Evolutionary conservation across 1,140 invertebrate genomes (phyloP).

Genomic region (Ditylenchus dipsaci): DNA sequence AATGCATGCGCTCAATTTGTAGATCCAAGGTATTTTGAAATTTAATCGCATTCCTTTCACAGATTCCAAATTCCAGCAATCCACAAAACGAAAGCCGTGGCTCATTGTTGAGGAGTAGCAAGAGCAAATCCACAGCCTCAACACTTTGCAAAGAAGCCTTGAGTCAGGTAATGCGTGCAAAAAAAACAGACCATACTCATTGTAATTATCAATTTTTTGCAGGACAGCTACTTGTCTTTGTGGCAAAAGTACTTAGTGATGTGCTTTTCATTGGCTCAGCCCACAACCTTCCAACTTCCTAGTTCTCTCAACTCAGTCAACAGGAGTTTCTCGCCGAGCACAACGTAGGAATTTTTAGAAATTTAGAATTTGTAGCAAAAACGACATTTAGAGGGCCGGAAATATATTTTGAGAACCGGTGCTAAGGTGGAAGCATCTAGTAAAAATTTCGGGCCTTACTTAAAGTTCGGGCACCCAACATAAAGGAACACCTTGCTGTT

Average conservation of each 20-base stretch:
- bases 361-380: too few species aligned
- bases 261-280: slow-evolving; percentile 51
- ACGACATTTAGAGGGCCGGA: too few species aligned
- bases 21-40: slow-evolving; percentile 72
- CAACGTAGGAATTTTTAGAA: slow-evolving; percentile 22
- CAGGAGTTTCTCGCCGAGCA: slow-evolving; percentile 45
- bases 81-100: slow-evolving; percentile 93
- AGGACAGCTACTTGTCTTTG: slow-evolving; percentile 52
- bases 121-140: slow-evolving; percentile 53
- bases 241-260: slow-evolving; percentile 57
- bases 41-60: too few species aligned
- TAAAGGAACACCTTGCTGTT: too few species aligned
- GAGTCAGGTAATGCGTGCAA: slow-evolving; percentile 21
- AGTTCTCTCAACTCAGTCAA: slow-evolving; percentile 21
- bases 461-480: too few species aligned
- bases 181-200: too few species aligned
- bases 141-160: slow-evolving; percentile 51
- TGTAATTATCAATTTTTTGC: too few species aligned
- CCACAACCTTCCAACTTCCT: slow-evolving; percentile 22
- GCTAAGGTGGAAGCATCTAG: too few species aligned
- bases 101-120: slow-evolving; percentile 73
- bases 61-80: slow-evolving; percentile 65
- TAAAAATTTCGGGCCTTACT: too few species aligned
- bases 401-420: too few species aligned
- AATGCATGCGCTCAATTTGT: slow-evolving; percentile 83